Base-by-base conservation (phyloP, 1,140 invertebrate genomes). In the Magallana angulata region DNA sequence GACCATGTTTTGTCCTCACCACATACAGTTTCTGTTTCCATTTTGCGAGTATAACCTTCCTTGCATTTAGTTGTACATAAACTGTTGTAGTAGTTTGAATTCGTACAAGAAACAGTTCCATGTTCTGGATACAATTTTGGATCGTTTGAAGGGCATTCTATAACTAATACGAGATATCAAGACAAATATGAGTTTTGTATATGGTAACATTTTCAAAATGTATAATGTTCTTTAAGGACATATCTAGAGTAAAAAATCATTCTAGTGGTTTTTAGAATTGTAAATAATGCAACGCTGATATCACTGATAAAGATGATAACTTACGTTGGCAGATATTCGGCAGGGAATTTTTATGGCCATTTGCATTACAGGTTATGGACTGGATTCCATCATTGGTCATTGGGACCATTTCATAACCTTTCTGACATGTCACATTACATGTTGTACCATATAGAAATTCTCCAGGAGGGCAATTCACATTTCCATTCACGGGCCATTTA, bases 51-150 rank as follows among this genome's bases (percentile, higher is more conserved):
- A 64, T 85, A 85, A 7, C 84, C 84, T 9, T 57, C 71, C 11
- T 85, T 57, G 48, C 84, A 85, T 6, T 64, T 24, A 2, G 84
- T 85, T 24, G 56, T 36, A 85, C 84, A 85, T 14, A 71, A 36
- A 71, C 18, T 71, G 56, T 85, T 71, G n/a, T 71, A 85, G 48
- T 71, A n/a, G 48, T 68, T 71, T 0, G 18, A 9, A 18, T 85
- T 9, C 12, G 84, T 85, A 71, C 84, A 85, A 11, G 11, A 3
- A 68, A 18, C 7, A 16, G 30, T 60, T 1, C 84, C 84, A 18
- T 85, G 30, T 8, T 57, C 48, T 16, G 84, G 11, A 12, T 85
- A 36, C 48, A 85, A 36, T 11, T 68, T 71, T 64, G 60, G 30
- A n/a, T 60, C 84, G 18, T 60, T 71, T 2, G 11, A n/a, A 14